These are phyloP conservation scores for Caranx ignobilis DNA, from an alignment of 2,113 vertebrate genomes.

Conservation along the genomic window DNA sequence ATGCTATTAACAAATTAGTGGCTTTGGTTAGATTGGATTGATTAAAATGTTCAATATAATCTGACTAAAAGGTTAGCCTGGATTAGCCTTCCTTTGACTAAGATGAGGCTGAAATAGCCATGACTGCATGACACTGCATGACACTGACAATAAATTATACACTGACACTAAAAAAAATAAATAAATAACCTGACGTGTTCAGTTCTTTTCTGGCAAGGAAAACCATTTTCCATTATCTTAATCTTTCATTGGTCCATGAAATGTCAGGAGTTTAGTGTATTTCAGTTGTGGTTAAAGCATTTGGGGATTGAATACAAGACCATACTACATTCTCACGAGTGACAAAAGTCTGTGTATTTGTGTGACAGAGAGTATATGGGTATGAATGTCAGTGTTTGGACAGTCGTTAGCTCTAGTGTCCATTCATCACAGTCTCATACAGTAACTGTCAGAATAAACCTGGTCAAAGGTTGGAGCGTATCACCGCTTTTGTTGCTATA, in stretches of 20 bases:
- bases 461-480: conserved; percentile 54
- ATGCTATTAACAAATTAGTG: too few relatives aligned
- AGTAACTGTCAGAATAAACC: conserved; percentile 41
- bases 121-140: too few relatives aligned
- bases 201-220: too few relatives aligned
- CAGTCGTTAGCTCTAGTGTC: conserved; percentile 15
- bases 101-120: too few relatives aligned
- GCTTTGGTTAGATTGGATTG: too few relatives aligned
- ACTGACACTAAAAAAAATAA: too few relatives aligned
- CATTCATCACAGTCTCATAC: conserved; percentile 54
- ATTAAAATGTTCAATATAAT: too few relatives aligned
- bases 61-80: too few relatives aligned
- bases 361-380: not conserved
- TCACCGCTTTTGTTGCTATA: conserved; percentile 52
- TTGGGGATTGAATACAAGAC: not conserved
- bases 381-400: conserved; percentile 41
- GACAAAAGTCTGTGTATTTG: not conserved
- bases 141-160: too few relatives aligned
- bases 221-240: not conserved
- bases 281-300: not conserved
- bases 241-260: not conserved
- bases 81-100: too few relatives aligned
- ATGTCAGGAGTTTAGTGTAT: not conserved
- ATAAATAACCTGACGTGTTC: too few relatives aligned
- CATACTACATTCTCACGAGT: not conserved